Conservation (phyloP, 2,797 vertebrate genomes). For the Danio jaintianensis region DNA sequence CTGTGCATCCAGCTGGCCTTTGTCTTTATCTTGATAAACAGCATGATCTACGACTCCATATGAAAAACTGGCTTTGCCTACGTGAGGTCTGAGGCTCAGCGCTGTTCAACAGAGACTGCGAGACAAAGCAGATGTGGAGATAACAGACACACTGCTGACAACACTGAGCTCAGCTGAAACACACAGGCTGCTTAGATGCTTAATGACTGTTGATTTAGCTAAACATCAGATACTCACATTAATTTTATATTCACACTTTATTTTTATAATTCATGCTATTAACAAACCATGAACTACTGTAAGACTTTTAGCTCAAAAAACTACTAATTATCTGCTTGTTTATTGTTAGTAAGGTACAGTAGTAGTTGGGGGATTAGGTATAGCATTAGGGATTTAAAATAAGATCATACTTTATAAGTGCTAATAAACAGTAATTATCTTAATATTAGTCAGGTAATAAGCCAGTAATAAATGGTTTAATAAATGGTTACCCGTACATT, state of each 20-base stretch:
- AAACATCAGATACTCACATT: neutral
- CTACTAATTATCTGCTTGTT: no score
- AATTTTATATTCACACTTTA: neutral
- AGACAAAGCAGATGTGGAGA: slow-evolving; percentile 41
- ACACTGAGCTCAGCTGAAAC: slow-evolving; percentile 1
- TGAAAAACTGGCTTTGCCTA: slow-evolving; percentile 27
- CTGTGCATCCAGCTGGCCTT: slow-evolving; percentile 25
- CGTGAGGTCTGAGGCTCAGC: slow-evolving; percentile 38
- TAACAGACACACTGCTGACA: slow-evolving; percentile 5
- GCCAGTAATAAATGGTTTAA: no score
- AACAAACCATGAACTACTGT: no score
- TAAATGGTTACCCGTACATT: no score
- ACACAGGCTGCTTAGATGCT: neutral
- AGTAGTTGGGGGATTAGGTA: no score
- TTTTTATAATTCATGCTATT: no score
- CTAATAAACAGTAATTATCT: no score
- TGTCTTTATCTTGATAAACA: slow-evolving; percentile 29
- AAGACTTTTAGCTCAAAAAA: no score
- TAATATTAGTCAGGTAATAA: no score
- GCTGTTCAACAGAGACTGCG: neutral
- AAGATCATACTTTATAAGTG: no score
- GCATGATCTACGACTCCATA: neutral
- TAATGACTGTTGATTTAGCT: slow-evolving; percentile 3
- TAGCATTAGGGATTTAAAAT: no score
- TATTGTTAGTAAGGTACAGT: no score